Conservation (phyloP, 2,113 vertebrate genomes). For the Ameiurus melas region DNA sequence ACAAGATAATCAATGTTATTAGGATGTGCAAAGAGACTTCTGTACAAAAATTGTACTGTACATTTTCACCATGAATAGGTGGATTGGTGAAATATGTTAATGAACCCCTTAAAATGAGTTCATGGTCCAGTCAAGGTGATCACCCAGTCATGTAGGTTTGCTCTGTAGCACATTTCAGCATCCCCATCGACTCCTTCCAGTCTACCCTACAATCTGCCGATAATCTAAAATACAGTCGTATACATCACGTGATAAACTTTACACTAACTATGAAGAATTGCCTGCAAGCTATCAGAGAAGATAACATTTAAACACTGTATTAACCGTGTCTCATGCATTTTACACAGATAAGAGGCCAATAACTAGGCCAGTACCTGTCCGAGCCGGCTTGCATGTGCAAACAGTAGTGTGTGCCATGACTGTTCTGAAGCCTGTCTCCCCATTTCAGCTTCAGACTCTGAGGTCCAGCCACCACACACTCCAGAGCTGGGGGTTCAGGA, state of each 20-base stretch:
- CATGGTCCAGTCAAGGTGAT: background rate
- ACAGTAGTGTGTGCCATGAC: conserved; percentile 73
- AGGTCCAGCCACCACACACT: conserved; percentile 75
- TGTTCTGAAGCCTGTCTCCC: conserved; percentile 74
- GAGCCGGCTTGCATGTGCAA: conserved; percentile 77
- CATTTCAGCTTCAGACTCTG: conserved; percentile 84
- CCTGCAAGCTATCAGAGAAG: background rate
- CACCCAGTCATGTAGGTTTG: background rate
- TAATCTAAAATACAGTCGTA: background rate
- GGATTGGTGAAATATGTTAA: background rate
- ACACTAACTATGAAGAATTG: background rate
- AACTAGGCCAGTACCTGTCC: conserved; percentile 66
- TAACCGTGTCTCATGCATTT: background rate
- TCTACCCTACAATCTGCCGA: background rate
- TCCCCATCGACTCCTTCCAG: background rate
- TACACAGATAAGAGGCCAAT: background rate
- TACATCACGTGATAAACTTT: background rate
- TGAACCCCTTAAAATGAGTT: background rate
- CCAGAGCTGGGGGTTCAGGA: conserved; percentile 77
- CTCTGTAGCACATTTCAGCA: background rate
- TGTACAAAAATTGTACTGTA: too few species aligned
- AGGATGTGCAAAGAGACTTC: too few species aligned
- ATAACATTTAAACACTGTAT: background rate
- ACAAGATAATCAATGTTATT: too few species aligned
- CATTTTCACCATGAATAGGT: background rate